phyloP scores from a whole-genome alignment of 2,797 vertebrate genomes.

The Phataginus tetradactyla region DNA sequence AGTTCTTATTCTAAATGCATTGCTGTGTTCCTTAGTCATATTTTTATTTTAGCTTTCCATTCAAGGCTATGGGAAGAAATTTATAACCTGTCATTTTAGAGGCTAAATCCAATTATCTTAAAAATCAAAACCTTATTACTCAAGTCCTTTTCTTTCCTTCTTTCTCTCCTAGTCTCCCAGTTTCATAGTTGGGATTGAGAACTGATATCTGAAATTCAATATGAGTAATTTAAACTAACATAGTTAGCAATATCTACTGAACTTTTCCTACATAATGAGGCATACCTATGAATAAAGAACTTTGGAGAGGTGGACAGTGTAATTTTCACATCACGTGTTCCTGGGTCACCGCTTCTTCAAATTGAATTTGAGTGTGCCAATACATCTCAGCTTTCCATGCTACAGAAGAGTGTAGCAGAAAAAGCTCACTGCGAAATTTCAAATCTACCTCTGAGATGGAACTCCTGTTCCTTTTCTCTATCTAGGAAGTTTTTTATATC shows the following conservation, averaged over 20 bases:
- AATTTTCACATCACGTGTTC: background rate
- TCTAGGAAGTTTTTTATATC: background rate
- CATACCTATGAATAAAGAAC: background rate
- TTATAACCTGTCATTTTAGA: background rate
- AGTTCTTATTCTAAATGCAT: slow-evolving; percentile 25
- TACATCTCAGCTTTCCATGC: slow-evolving; percentile 11
- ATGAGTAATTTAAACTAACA: slow-evolving; percentile 25
- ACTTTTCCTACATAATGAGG: background rate
- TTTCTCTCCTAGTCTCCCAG: background rate
- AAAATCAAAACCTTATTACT: background rate
- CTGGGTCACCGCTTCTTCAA: slow-evolving; percentile 34
- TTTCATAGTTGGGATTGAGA: background rate
- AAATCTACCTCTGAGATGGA: background rate
- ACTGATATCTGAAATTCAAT: background rate
- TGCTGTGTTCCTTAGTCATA: background rate
- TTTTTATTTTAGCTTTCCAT: background rate
- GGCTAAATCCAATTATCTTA: background rate
- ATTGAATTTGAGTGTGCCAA: slow-evolving; percentile 25
- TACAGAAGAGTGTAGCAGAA: background rate
- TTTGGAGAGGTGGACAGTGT: slow-evolving; percentile 8
- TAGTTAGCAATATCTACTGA: background rate
- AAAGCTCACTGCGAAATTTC: background rate
- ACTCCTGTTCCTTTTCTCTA: background rate
- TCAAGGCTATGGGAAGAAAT: background rate
- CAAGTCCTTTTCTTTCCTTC: background rate